phyloP scores from a whole-genome alignment of 2,888 invertebrate species.

The Fragum sueziense region DNA sequence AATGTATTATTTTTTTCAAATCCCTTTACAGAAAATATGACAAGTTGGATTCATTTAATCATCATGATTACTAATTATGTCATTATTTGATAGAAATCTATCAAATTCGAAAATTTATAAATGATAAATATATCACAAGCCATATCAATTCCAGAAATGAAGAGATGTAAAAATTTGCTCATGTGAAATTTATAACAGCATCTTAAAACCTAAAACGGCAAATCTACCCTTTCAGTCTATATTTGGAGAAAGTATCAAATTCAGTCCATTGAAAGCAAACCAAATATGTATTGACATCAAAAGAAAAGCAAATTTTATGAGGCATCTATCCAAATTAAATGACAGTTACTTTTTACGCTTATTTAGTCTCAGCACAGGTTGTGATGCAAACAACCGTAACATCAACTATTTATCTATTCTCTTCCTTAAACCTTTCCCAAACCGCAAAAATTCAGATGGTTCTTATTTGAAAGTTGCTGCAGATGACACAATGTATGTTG shows the following conservation, averaged over 20 bases:
- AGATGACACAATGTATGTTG: neutral
- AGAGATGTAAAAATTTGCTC: too few relatives aligned
- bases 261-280: neutral
- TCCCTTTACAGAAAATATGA: too few relatives aligned
- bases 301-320: neutral
- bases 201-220: too few relatives aligned
- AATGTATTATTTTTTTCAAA: too few relatives aligned
- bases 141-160: too few relatives aligned
- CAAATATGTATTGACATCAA: neutral
- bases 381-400: neutral
- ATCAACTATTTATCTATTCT: neutral
- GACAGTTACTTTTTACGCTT: conserved; percentile 2
- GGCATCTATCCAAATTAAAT: conserved; percentile 5
- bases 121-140: too few relatives aligned
- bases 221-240: too few relatives aligned
- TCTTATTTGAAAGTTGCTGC: neutral
- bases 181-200: too few relatives aligned
- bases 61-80: too few relatives aligned
- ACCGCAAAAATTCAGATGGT: neutral
- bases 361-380: neutral
- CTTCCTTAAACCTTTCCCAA: neutral
- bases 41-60: too few relatives aligned
- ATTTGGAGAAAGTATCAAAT: neutral
- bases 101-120: too few relatives aligned
- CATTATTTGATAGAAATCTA: too few relatives aligned